Base-by-base conservation (phyloP, 1,140 invertebrate species). In the Leptoteleia sp. region DNA sequence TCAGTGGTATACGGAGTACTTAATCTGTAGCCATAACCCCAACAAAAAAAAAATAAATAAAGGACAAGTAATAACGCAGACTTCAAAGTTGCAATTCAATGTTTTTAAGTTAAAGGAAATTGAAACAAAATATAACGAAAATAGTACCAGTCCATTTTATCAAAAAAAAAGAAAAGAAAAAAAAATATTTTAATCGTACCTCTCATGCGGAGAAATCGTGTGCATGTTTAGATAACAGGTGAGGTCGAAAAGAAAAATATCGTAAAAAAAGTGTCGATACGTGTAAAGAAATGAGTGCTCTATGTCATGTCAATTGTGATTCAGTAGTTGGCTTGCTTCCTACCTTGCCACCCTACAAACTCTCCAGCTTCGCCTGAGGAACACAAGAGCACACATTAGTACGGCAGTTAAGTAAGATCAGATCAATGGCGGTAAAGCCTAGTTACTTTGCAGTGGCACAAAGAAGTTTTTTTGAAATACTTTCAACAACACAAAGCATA, bases 281-380 rank as follows among this genome's bases (percentile, higher is more conserved):
- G 55, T 70, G 22, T 48, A 50, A 80, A 81, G 61, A 83, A 82
- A 77, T 81, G 76, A 85, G 80, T 85, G 84, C 82, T 82, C 84
- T 87, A 89, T 85, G 82, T 89, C 83, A 89, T 88, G 86, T 89
- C 86, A 88, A 86, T 88, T 77, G 86, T 89, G 88, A 89, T 89
- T 89, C 87, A 87, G 84, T 89, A 88, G 87, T 85, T 88, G 87
- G 87, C 87, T 89, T 89, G 88, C 89, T 91, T 91, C 92, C 92
- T 93, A 94, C 93, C 93, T 94, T 94, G 93, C 93, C 93, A 94
- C 91, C 93, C 93, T 91, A 94, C 93, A 93, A 94, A 95, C 87
- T 95, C 93, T 91, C 93, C 93, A 90, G 93, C 93, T 92, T 94
- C 93, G 92, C 93, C 93, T 94, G 91, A 90, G 89, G 88, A 90